Base-by-base conservation (phyloP, 2,797 vertebrate species). In the Psittacula echo region DNA sequence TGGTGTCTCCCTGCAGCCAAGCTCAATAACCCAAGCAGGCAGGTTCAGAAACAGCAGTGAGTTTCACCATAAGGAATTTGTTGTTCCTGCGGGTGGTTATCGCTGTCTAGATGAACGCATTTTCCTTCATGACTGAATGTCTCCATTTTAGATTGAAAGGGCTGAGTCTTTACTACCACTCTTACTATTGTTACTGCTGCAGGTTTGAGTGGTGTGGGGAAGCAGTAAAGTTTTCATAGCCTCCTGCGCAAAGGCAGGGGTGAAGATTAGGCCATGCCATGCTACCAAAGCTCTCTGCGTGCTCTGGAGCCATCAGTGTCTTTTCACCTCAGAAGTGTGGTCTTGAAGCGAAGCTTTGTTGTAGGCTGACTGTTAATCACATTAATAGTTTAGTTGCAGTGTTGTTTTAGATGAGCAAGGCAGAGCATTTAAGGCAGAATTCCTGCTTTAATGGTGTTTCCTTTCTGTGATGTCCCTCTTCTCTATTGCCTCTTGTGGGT, bases 21-120 rank as follows among this genome's bases (percentile, higher is more conserved):
- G n/a, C 30, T 12, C 0, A 27, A 4, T 10, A 9, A 20, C 6
- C 20, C 14, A 0, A 2, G 62, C 71, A 10, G 66, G 54, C 48
- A 30, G 68, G 62, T 13, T 11, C 2, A 5, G 61, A 24, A 37
- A 1, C 45, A 39, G 76, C 78, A 45, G 30, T 20, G 5, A 13
- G 19, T 17, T 11, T 22, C 44, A 23, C 65, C 34, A 13, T 29
- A 9, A 51, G 5, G 42, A 47, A 18, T 20, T 34, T 6, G 39
- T 37, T 42, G 10, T 37, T 30, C 64, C 32, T 0, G 1, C 0
- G 48, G n/a, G 30, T 24, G 24, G 24, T 8, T 45, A 4, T 20
- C 27, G 19, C 4, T 0, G 6, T 24, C 45, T 48, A 67, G 24
- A 13, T 0, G 0, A 4, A 4, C 0, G 0, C 0, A 0, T 14